phyloP scores from a whole-genome alignment of 2,888 invertebrate genomes.

The Xestoiulus laeticollis region DNA sequence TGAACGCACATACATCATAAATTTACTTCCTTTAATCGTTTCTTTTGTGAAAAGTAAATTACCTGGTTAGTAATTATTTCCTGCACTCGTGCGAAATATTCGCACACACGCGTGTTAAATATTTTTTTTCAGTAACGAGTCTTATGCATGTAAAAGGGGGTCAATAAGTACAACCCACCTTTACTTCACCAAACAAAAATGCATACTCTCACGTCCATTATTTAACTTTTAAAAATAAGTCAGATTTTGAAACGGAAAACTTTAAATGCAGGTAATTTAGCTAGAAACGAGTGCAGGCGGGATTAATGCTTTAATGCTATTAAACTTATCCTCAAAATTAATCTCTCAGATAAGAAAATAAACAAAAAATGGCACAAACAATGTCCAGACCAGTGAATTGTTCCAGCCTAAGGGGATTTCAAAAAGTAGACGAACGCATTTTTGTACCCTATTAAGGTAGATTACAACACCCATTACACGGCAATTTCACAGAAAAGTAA shows the following conservation, averaged over 20 bases:
- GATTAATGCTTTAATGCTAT: not conserved
- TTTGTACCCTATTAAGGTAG: not conserved
- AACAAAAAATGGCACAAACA: not conserved
- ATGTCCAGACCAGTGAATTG: constrained; percentile 20
- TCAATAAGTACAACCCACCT: not conserved
- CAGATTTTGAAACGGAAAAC: not conserved
- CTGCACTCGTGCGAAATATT: not conserved
- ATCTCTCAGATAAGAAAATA: not conserved
- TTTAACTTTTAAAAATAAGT: not conserved
- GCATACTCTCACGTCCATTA: not conserved
- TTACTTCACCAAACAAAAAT: not conserved
- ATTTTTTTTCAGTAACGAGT: not conserved
- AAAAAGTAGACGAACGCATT: not conserved
- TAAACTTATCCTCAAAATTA: constrained; percentile 22
- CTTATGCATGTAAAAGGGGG: not conserved
- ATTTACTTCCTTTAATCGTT: constrained; percentile 12
- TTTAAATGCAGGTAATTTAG: not conserved
- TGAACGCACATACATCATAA: not conserved
- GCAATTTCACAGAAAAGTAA: not conserved
- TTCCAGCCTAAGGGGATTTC: not conserved
- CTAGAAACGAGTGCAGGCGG: constrained; percentile 5
- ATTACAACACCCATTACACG: not conserved
- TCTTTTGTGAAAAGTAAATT: constrained; percentile 24
- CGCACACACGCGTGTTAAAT: constrained; percentile 29
- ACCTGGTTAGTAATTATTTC: constrained; percentile 13